Evolutionary conservation across 2,113 vertebrate genomes (phyloP).

Genomic region (Campylomormyrus numenius): DNA sequence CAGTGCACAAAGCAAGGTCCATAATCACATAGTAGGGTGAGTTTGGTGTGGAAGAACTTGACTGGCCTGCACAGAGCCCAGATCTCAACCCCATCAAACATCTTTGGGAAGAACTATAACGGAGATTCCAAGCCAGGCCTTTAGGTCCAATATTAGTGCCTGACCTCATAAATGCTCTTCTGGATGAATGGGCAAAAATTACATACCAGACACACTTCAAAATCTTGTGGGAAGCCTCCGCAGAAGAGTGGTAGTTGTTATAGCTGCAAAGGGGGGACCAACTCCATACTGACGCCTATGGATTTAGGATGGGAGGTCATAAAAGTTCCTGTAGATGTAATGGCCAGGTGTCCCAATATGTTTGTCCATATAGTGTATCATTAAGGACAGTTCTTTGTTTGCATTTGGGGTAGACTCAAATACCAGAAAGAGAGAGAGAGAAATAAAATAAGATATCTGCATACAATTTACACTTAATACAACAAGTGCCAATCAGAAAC

Average conservation of each 20-base stretch:
- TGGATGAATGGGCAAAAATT: too few relatives aligned
- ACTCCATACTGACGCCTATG: not conserved
- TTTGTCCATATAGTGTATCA: not conserved
- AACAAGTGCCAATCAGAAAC: not conserved
- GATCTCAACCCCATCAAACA: not conserved
- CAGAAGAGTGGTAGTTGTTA: too few relatives aligned
- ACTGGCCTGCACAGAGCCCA: not conserved
- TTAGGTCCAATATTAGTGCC: not conserved
- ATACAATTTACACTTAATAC: not conserved
- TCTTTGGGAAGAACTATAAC: not conserved
- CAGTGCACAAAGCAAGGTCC: not conserved
- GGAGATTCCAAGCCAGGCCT: not conserved
- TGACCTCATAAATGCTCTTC: not conserved
- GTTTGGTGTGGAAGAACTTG: not conserved
- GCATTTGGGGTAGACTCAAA: not conserved
- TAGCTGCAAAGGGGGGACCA: not conserved
- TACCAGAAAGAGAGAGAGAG: not conserved
- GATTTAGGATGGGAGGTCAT: not conserved
- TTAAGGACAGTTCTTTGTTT: not conserved
- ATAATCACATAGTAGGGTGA: not conserved
- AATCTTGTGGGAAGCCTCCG: too few relatives aligned
- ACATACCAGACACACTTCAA: too few relatives aligned
- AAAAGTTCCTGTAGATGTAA: not conserved
- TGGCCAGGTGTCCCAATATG: not conserved
- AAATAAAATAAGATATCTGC: not conserved